phyloP scores from a whole-genome alignment of 2,113 vertebrate species.

The Sinocyclocheilus maitianheensis region DNA sequence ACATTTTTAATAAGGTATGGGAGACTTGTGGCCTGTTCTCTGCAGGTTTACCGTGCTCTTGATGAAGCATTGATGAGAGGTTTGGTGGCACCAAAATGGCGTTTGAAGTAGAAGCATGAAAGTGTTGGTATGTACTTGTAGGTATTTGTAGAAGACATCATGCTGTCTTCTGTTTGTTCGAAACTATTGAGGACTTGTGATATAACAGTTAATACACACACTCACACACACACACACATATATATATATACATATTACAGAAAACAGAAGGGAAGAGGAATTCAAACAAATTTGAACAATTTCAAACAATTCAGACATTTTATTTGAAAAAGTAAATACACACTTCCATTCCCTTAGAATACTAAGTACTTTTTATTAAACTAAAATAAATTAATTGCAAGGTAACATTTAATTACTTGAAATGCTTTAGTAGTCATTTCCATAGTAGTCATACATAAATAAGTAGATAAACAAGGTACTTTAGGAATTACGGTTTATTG shows the following conservation, averaged over 20 bases:
- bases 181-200: not conserved
- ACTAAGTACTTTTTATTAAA: not conserved
- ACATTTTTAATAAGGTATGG: slow-evolving; percentile 45
- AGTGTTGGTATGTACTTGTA: slow-evolving; percentile 8
- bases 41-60: slow-evolving; percentile 39
- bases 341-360: not conserved
- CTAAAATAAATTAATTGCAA: not conserved
- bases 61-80: slow-evolving; percentile 49
- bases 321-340: not conserved
- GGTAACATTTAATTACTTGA: not conserved
- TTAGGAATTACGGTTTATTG: too few species aligned
- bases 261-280: not conserved
- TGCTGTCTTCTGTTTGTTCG: not conserved
- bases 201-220: not conserved
- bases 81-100: slow-evolving; percentile 41
- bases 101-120: slow-evolving; percentile 40
- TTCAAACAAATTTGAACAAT: not conserved
- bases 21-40: slow-evolving; percentile 33
- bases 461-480: too few species aligned
- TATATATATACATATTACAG: too few species aligned
- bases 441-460: too few species aligned
- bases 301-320: not conserved
- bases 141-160: not conserved
- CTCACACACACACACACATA: too few species aligned
- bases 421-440: too few species aligned